Conservation (phyloP, 2,888 invertebrate species). For the Diarsia brunnea region DNA sequence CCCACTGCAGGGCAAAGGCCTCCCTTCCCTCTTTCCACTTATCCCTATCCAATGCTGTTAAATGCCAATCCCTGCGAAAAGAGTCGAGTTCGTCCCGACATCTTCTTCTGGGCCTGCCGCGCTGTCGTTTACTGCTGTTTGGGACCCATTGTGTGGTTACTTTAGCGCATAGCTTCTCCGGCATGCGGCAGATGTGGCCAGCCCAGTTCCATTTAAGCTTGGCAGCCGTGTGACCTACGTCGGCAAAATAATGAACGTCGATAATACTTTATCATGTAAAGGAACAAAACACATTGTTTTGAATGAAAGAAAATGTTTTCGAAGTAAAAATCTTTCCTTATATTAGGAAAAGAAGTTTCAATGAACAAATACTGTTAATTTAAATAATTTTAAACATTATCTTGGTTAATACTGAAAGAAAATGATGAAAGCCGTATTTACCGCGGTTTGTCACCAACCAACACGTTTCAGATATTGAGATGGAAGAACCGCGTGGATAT, state of each 20-base stretch:
- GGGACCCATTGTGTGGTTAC: too few species aligned
- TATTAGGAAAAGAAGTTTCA: not conserved
- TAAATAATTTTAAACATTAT: not conserved
- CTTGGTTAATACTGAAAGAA: not conserved
- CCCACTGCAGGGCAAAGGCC: too few species aligned
- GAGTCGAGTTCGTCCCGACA: too few species aligned
- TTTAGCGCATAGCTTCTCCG: too few species aligned
- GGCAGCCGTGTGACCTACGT: too few species aligned
- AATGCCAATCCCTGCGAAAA: too few species aligned
- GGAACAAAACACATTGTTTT: not conserved
- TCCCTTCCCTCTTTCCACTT: too few species aligned
- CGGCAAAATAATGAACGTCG: not conserved
- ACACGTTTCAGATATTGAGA: slow-evolving; percentile 28
- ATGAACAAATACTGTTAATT: not conserved
- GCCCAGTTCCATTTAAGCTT: too few species aligned
- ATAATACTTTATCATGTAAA: not conserved
- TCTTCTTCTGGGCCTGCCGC: too few species aligned
- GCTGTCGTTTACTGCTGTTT: too few species aligned
- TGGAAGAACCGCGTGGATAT: slow-evolving; percentile 29
- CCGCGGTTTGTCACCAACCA: slow-evolving; percentile 21
- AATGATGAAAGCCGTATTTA: not conserved
- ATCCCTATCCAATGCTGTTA: too few species aligned
- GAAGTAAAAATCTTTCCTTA: not conserved
- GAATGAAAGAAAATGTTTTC: not conserved
- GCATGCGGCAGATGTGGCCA: too few species aligned